These are phyloP conservation scores for Geodia barretti DNA, from an alignment of 37 sponge, comb jelly and placozoan genomes.

Conservation along the genomic window DNA sequence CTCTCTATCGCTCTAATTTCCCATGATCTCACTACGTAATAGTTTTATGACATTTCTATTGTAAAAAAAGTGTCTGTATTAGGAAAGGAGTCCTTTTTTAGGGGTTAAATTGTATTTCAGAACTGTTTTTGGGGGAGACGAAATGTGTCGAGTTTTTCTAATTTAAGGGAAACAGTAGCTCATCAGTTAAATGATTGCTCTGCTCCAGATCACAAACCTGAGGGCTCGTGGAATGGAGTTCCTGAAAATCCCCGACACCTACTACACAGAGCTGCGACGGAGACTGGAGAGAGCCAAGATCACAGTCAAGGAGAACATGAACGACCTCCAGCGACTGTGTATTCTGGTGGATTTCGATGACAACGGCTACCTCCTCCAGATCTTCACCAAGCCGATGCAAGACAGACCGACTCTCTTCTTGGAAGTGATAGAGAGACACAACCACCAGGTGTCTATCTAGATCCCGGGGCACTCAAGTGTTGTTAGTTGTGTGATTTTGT, in stretches of 20 bases:
- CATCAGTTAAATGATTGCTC: not conserved
- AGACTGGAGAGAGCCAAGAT: slow-evolving; percentile 80
- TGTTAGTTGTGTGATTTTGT: no score
- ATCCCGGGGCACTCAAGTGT: not conserved
- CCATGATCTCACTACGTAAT: not conserved
- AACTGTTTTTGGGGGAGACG: no score
- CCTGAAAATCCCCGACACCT: slow-evolving; percentile 83
- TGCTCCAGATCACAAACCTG: slow-evolving; percentile 76
- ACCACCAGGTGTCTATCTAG: slow-evolving; percentile 57
- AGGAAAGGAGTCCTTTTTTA: not conserved
- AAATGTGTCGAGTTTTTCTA: not conserved
- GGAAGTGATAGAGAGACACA: slow-evolving; percentile 95
- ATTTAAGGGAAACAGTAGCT: not conserved
- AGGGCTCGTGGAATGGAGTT: slow-evolving; percentile 87
- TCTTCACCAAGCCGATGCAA: slow-evolving; percentile 97
- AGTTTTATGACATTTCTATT: no score
- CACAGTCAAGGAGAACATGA: slow-evolving; percentile 75
- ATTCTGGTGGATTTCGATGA: slow-evolving; percentile 99
- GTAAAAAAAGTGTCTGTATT: not conserved
- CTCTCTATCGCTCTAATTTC: not conserved
- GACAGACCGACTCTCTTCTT: slow-evolving; percentile 97
- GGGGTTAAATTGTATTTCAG: not conserved
- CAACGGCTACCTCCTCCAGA: slow-evolving; percentile 97
- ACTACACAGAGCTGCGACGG: slow-evolving; percentile 87
- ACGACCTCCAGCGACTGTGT: slow-evolving; percentile 82